These are phyloP conservation scores for Alces alces DNA, from an alignment of 2,113 vertebrate species.

Conservation along the genomic window DNA sequence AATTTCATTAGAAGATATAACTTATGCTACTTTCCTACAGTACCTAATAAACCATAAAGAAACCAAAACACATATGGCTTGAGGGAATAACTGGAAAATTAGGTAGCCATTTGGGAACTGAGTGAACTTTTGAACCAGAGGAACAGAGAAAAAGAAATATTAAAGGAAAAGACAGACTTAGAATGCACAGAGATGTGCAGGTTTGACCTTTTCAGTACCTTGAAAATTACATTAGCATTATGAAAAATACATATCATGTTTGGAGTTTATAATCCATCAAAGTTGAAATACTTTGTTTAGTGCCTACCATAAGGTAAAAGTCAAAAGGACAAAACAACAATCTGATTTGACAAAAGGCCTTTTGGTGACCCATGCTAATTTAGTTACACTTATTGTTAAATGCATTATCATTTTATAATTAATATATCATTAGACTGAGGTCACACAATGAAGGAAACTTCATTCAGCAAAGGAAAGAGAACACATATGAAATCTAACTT, in stretches of 20 bases:
- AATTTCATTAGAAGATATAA: conserved; percentile 92
- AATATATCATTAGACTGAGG: conserved; percentile 80
- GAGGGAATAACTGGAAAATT: conserved; percentile 91
- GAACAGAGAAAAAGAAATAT: conserved; percentile 84
- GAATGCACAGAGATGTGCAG: conserved; percentile 81
- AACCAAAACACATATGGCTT: conserved; percentile 91
- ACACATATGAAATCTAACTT: conserved; percentile 41
- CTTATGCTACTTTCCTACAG: conserved; percentile 90
- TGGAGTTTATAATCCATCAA: conserved; percentile 83
- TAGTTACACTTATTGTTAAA: conserved; percentile 83
- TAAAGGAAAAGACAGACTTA: conserved; percentile 84
- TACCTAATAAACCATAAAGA: conserved; percentile 92
- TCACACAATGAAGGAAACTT: conserved; percentile 73
- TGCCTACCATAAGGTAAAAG: conserved; percentile 83
- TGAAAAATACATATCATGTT: conserved; percentile 86
- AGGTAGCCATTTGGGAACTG: conserved; percentile 89
- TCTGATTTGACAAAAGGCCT: conserved; percentile 84
- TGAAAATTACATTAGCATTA: conserved; percentile 87
- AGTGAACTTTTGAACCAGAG: conserved; percentile 90
- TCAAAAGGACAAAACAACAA: conserved; percentile 86
- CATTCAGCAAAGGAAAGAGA: conserved; percentile 71
- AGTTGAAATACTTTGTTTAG: conserved; percentile 81
- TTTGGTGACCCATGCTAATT: conserved; percentile 81
- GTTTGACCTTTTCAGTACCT: conserved; percentile 84
- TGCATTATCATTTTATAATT: conserved; percentile 80